These are phyloP conservation scores for Apostichopus japonicus DNA, from an alignment of 35 echinoderm and acorn worm species.

Conservation along the genomic window DNA sequence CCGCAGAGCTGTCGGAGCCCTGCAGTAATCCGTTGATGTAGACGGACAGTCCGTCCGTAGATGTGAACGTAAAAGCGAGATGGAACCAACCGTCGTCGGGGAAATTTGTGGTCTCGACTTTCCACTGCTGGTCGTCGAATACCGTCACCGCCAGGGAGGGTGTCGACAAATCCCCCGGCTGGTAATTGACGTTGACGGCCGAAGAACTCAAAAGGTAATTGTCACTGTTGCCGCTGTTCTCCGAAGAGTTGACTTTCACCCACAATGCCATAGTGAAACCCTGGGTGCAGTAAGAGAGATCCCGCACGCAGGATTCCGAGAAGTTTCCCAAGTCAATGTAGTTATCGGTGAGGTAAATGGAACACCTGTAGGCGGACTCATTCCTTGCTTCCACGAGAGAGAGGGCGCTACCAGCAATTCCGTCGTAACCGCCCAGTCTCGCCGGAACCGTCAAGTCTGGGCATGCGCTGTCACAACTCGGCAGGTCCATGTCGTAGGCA, in stretches of 20 bases:
- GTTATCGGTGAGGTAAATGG: slow-evolving; percentile 37
- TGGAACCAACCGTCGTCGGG: slow-evolving; percentile 73
- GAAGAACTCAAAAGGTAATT: slow-evolving; percentile 58
- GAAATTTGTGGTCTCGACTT: slow-evolving; percentile 15
- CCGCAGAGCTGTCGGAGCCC: not conserved
- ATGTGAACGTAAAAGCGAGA: slow-evolving; percentile 58
- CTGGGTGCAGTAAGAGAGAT: slow-evolving; percentile 61
- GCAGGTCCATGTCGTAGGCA: slow-evolving; percentile 65
- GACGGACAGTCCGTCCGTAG: slow-evolving; percentile 6
- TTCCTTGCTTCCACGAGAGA: slow-evolving; percentile 33
- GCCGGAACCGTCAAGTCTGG: slow-evolving; percentile 44
- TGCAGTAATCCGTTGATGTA: slow-evolving; percentile 52
- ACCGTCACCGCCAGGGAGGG: not conserved
- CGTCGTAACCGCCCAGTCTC: slow-evolving; percentile 30
- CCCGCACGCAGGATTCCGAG: slow-evolving; percentile 61
- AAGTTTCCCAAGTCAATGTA: slow-evolving; percentile 65
- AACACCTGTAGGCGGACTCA: slow-evolving; percentile 56
- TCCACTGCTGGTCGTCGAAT: slow-evolving; percentile 8
- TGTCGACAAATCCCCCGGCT: not conserved
- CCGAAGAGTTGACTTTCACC: slow-evolving; percentile 30
- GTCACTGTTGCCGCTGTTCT: slow-evolving; percentile 26
- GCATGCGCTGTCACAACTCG: slow-evolving; percentile 54
- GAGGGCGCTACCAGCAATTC: not conserved
- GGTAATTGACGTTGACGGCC: not conserved
- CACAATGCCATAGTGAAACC: slow-evolving; percentile 74